Base-by-base conservation (phyloP, 1,140 invertebrate genomes). In the Coenobita brevimanus region DNA sequence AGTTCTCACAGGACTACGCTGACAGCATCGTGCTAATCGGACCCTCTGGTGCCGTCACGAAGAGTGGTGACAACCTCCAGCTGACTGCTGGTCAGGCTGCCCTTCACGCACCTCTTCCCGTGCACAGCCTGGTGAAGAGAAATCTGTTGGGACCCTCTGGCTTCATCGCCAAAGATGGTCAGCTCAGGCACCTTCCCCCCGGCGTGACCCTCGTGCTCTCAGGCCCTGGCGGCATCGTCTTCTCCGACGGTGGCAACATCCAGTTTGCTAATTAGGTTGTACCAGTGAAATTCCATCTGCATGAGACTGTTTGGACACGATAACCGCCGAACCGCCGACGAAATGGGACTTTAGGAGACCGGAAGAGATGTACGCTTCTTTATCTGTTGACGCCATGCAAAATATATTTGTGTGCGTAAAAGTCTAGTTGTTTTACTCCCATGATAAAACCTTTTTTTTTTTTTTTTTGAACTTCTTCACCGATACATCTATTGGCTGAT, bases 241-340 rank as follows among this genome's bases (percentile, higher is more conserved):
- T 87, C 13, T 87, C 85, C 64, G 71, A 80, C 36, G 85, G 85
- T 13, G 54, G 57, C 1, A 80, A 69, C 76, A 73, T 87, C 38
- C 85, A 87, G 85, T n/a, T n/a, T n/a, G n/a, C n/a, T n/a, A n/a
- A n/a, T n/a, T n/a, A n/a, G n/a, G n/a, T n/a, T n/a, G n/a, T n/a
- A n/a, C n/a, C n/a, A n/a, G n/a, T n/a, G n/a, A n/a, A n/a, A n/a
- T n/a, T n/a, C n/a, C n/a, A n/a, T n/a, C n/a, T n/a, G n/a, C n/a
- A n/a, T n/a, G n/a, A n/a, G n/a, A n/a, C n/a, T n/a, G n/a, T n/a
- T n/a, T n/a, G n/a, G n/a, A n/a, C n/a, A n/a, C n/a, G n/a, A n/a
- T n/a, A n/a, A n/a, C n/a, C n/a, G n/a, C n/a, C n/a, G n/a, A n/a
- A n/a, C n/a, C n/a, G n/a, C n/a, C n/a, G n/a, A n/a, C n/a, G n/a